Evolutionary conservation across 2,888 invertebrate species (phyloP), one percentile per base, ranked within the genome.

Genomic region (Drosophila kuntzei): DNA sequence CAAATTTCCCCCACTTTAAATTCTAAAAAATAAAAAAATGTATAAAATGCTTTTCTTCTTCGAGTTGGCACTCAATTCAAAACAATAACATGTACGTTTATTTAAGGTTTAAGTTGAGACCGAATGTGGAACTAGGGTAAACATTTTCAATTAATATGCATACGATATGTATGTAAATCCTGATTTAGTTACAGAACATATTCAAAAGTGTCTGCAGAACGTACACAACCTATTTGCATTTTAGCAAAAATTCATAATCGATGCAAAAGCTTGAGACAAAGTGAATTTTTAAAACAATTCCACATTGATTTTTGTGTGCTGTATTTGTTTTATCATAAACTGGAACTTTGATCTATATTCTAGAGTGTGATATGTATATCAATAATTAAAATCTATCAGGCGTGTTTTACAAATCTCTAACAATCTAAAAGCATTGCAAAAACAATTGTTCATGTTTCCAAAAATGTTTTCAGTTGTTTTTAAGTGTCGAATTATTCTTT

Each of bases 11-110:
- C 27, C 9, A 1, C 14, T 37, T 49, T 39, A 49, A 39, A 49
- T 37, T 47, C 20, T 37, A 36, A 9, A 20, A 32, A 63, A 49
- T n/a, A n/a, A 55, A 25, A 41, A 20, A 9, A 44, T 25, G n/a
- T 14, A 27, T 47, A 37, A 54, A 25, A 25, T 14, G 14, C 12
- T 41, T 41, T 39, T 32, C 20, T 39, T 29, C 27, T 27, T 34
- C 49, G 25, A 41, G 34, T 49, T 50, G 49, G 14, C 62, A 18
- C 34, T 32, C 57, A 63, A 60, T 51, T 25, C 36, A 16, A n/a
- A 39, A 18, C 37, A 20, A 41, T 7, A 41, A 8, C 41, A 25
- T 25, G 16, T 57, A 25, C 18, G 36, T 54, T 41, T 32, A n/a
- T 41, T 54, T 41, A 41, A 32, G 29, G 20, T 54, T 32, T 29